phyloP scores from a whole-genome alignment of 2,888 invertebrate genomes.

The Macrophya annulata region DNA sequence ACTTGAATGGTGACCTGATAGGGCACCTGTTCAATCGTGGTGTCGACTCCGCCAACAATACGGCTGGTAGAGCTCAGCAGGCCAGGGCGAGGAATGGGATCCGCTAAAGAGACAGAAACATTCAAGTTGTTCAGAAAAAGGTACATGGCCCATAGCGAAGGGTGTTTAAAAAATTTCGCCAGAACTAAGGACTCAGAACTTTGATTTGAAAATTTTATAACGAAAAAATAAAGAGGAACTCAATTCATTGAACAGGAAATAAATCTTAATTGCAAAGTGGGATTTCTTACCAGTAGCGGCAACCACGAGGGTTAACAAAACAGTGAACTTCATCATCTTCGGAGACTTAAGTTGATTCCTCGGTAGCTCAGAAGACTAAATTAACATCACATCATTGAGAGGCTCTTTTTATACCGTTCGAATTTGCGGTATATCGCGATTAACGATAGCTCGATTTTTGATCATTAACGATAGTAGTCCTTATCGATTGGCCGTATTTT shows the following conservation, averaged over 20 bases:
- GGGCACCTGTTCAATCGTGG: conserved; percentile 79
- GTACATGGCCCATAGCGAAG: no score
- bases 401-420: no score
- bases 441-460: no score
- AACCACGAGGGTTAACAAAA: conserved; percentile 53
- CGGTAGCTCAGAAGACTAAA: neutral
- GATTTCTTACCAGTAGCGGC: conserved; percentile 51
- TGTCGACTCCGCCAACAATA: conserved; percentile 80
- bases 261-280: neutral
- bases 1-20: conserved; percentile 79
- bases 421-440: no score
- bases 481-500: no score
- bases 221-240: no score
- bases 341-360: neutral
- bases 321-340: conserved; percentile 61
- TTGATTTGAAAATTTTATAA: no score
- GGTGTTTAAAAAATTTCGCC: no score
- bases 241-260: neutral
- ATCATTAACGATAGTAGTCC: no score
- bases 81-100: neutral
- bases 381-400: no score
- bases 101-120: neutral
- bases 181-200: no score
- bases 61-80: conserved; percentile 67
- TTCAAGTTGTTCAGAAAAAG: no score